Percentiles rank a stretch among this genome's conserved stretches.
Conservation (phyloP, 2,797 vertebrate species). For the Eutrigla gurnardus region DNA sequence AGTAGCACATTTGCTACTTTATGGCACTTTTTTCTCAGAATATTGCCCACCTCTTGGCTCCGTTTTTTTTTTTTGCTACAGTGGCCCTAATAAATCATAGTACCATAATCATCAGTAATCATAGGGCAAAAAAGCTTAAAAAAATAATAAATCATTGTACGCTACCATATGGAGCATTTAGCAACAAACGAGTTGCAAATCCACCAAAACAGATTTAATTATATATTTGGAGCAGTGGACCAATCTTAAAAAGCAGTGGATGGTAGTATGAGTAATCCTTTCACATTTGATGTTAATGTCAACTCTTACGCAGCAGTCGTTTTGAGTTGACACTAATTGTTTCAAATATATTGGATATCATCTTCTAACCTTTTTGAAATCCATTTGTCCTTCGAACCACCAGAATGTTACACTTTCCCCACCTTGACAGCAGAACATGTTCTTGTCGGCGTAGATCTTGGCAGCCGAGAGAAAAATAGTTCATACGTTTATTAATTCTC, state of each 20-base stretch:
- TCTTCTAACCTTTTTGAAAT: neutral
- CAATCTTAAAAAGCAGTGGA: neutral
- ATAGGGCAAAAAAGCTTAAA: too few species aligned
- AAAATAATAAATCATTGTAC: too few species aligned
- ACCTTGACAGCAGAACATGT: neutral
- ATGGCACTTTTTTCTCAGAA: too few species aligned
- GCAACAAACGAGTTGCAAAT: too few species aligned
- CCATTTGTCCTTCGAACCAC: neutral
- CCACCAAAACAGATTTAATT: neutral
- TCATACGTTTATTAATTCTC: conserved; percentile 28
- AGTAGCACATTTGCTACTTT: too few species aligned
- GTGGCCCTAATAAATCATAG: too few species aligned
- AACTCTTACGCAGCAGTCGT: neutral
- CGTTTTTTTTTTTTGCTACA: too few species aligned
- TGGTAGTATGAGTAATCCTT: neutral
- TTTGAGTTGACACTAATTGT: neutral
- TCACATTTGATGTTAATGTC: neutral
- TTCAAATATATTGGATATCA: neutral
- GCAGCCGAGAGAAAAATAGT: neutral
- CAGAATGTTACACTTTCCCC: neutral
- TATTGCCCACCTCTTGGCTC: too few species aligned
- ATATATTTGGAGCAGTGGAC: neutral
- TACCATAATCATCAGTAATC: too few species aligned
- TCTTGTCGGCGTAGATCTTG: neutral
- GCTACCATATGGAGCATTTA: too few species aligned